Percentiles rank a stretch among this genome's conserved stretches.
Conservation (phyloP, 2,797 vertebrate species). For the Eospalax fontanierii region DNA sequence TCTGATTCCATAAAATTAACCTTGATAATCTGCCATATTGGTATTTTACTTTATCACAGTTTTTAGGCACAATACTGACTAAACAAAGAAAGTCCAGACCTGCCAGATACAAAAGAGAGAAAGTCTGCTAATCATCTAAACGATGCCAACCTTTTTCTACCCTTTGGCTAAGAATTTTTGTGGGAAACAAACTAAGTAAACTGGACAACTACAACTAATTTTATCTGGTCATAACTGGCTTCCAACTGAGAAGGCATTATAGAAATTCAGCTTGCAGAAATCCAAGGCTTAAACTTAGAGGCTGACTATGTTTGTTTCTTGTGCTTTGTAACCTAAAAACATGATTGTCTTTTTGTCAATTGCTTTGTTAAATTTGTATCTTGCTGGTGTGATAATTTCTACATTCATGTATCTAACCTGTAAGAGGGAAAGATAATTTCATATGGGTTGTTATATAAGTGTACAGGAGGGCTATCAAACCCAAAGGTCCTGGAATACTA, state of each 20-base stretch:
- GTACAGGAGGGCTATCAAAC: no score
- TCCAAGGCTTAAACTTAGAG: background rate
- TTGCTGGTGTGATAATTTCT: background rate
- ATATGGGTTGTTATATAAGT: background rate
- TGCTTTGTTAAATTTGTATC: background rate
- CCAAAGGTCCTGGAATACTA: background rate
- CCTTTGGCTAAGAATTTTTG: background rate
- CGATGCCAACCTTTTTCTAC: background rate
- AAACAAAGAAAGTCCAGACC: background rate
- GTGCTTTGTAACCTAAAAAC: background rate
- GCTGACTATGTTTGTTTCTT: conserved; percentile 13
- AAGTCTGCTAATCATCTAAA: background rate
- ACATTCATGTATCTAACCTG: background rate
- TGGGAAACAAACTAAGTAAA: background rate
- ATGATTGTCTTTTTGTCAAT: background rate
- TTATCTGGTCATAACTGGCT: background rate
- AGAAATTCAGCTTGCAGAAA: background rate
- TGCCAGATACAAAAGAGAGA: background rate
- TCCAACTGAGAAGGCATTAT: background rate
- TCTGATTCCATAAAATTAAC: background rate
- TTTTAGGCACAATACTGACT: background rate
- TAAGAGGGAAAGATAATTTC: background rate
- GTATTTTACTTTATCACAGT: no score
- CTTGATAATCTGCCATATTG: background rate
- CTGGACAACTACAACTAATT: background rate